Evolutionary conservation across 2,888 invertebrate species (phyloP).

Genomic region (Lasioglossum lativentre): DNA sequence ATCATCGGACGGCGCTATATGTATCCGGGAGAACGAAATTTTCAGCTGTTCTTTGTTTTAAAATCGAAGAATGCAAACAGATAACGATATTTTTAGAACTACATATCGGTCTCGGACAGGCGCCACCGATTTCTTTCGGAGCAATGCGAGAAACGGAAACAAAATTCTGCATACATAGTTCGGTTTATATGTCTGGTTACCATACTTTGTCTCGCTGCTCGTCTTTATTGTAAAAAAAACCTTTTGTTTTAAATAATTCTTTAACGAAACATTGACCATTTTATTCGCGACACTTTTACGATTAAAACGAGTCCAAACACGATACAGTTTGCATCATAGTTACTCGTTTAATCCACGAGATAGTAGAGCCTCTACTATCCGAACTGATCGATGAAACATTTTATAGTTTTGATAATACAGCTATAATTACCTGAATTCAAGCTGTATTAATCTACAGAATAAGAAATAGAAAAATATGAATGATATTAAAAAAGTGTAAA

Average conservation of each 20-base stretch:
- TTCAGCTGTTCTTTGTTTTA: conserved; percentile 58
- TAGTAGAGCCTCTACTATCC: neutral
- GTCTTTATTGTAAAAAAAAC: neutral
- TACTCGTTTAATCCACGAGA: neutral
- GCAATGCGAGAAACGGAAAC: neutral
- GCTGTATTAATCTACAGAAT: no score
- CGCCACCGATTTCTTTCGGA: conserved; percentile 17
- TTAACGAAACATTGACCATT: neutral
- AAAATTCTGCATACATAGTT: neutral
- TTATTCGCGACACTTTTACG: neutral
- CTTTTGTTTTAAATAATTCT: neutral
- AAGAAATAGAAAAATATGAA: no score
- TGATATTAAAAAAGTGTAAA: no score
- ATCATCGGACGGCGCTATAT: conserved; percentile 44
- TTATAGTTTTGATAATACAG: neutral
- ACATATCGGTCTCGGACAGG: conserved; percentile 23
- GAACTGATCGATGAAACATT: neutral
- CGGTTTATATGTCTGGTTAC: neutral
- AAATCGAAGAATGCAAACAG: conserved; percentile 47
- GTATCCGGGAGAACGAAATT: conserved; percentile 45
- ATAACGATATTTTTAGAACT: conserved; percentile 52
- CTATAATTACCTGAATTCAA: neutral
- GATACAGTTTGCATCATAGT: neutral
- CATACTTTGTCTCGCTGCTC: neutral
- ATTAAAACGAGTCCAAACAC: neutral